Evolutionary conservation across 1,140 invertebrate species (phyloP).

Genomic region (Lepidurus arcticus): DNA sequence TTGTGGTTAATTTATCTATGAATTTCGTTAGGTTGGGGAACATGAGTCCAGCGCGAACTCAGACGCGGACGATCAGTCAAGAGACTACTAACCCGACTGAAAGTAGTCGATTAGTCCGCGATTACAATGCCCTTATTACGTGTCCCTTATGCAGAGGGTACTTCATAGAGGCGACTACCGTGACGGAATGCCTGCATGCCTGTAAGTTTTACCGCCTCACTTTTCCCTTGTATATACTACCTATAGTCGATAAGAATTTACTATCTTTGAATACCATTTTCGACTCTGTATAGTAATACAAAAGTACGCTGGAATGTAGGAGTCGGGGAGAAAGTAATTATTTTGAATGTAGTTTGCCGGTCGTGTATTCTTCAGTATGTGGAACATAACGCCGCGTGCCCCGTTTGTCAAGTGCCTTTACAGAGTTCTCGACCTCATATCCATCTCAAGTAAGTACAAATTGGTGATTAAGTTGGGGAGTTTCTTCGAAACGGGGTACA

Average conservation of each 20-base stretch:
- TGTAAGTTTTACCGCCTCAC: conserved; percentile 55
- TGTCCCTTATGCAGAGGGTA: conserved; percentile 88
- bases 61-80: not conserved
- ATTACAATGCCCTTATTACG: conserved; percentile 65
- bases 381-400: conserved; percentile 49
- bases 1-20: not conserved
- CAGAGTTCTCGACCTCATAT: conserved; percentile 50
- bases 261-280: not conserved
- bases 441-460: conserved; percentile 43
- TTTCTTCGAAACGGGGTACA: too few species aligned
- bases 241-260: not conserved
- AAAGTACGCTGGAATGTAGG: not conserved
- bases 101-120: conserved; percentile 38
- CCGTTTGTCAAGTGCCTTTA: conserved; percentile 48
- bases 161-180: conserved; percentile 89
- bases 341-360: conserved; percentile 47
- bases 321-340: not conserved
- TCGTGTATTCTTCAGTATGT: conserved; percentile 51
- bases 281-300: not conserved
- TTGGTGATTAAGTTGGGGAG: not conserved
- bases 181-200: conserved; percentile 90
- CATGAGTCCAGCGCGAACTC: not conserved
- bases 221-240: not conserved
- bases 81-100: not conserved
- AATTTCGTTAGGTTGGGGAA: not conserved